Evolutionary conservation across 2,888 invertebrate species (phyloP).

Genomic region (Caenorhabditis sp.): DNA sequence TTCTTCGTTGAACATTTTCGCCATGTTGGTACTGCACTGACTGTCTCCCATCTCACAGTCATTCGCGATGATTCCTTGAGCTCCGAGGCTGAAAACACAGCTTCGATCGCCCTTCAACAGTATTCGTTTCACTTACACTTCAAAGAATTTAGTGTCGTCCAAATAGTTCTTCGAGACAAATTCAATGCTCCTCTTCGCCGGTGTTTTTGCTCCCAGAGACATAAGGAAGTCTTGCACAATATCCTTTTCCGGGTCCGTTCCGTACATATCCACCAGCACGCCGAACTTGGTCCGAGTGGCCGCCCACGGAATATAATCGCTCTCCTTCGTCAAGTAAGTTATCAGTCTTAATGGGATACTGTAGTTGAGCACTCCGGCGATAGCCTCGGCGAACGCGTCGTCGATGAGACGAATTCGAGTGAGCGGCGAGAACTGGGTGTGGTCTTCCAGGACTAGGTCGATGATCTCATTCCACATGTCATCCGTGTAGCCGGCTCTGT

Average conservation of each 20-base stretch:
- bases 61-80: slow-evolving; percentile 28
- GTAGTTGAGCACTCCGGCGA: slow-evolving; percentile 57
- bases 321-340: slow-evolving; percentile 58
- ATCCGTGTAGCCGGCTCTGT: slow-evolving; percentile 76
- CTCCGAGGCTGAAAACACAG: slow-evolving; percentile 41
- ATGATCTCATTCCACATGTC: slow-evolving; percentile 69
- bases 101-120: not conserved
- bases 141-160: slow-evolving; percentile 69
- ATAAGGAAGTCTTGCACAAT: slow-evolving; percentile 35
- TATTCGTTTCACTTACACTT: slow-evolving; percentile 61
- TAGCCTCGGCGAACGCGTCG: slow-evolving; percentile 63
- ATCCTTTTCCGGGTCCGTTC: slow-evolving; percentile 55
- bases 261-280: slow-evolving; percentile 29
- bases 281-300: slow-evolving; percentile 27
- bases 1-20: slow-evolving; percentile 46
- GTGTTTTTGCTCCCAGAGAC: slow-evolving; percentile 58
- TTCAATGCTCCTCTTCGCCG: slow-evolving; percentile 45
- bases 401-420: slow-evolving; percentile 64
- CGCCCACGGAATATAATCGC: slow-evolving; percentile 48
- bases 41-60: slow-evolving; percentile 52
- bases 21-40: slow-evolving; percentile 57
- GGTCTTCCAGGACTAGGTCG: slow-evolving; percentile 64
- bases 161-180: slow-evolving; percentile 56
- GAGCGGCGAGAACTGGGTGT: slow-evolving; percentile 47
- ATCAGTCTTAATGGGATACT: slow-evolving; percentile 53